phyloP scores from a whole-genome alignment of 2,888 invertebrate genomes.

The Ernsta delagoae region DNA sequence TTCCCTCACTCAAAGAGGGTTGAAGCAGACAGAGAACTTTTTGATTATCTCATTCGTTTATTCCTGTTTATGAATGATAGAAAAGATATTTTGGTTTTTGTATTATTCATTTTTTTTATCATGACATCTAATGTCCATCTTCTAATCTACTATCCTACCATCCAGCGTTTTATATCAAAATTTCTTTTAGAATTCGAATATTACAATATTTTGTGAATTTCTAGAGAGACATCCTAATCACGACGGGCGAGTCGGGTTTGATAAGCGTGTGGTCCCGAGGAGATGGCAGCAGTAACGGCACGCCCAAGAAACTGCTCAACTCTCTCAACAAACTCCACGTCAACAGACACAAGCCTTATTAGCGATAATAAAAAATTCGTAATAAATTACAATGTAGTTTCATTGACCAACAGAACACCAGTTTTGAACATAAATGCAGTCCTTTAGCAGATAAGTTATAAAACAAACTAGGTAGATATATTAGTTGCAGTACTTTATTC shows the following conservation, averaged over 20 bases:
- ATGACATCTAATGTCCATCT: no score
- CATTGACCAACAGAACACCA: neutral
- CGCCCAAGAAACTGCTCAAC: slow-evolving; percentile 43
- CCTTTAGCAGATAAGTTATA: no score
- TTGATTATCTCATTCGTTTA: no score
- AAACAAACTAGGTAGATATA: slow-evolving; percentile 29
- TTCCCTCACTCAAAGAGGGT: no score
- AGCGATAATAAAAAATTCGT: slow-evolving; percentile 42
- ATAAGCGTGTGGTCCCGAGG: slow-evolving; percentile 86
- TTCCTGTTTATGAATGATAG: no score
- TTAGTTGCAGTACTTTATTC: slow-evolving; percentile 61
- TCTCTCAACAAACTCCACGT: slow-evolving; percentile 52
- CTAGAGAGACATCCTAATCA: slow-evolving; percentile 86
- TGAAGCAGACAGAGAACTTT: no score
- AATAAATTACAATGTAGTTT: neutral
- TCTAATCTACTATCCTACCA: no score
- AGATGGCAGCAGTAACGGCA: slow-evolving; percentile 12
- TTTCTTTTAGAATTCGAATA: no score
- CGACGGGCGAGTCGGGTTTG: slow-evolving; percentile 89
- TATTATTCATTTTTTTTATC: no score
- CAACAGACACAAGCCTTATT: slow-evolving; percentile 67
- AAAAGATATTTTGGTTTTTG: no score
- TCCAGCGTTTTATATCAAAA: no score
- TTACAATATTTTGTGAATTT: neutral
- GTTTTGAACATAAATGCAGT: no score